phyloP scores from a whole-genome alignment of 2,888 invertebrate genomes.

The Amphipyra berbera region DNA sequence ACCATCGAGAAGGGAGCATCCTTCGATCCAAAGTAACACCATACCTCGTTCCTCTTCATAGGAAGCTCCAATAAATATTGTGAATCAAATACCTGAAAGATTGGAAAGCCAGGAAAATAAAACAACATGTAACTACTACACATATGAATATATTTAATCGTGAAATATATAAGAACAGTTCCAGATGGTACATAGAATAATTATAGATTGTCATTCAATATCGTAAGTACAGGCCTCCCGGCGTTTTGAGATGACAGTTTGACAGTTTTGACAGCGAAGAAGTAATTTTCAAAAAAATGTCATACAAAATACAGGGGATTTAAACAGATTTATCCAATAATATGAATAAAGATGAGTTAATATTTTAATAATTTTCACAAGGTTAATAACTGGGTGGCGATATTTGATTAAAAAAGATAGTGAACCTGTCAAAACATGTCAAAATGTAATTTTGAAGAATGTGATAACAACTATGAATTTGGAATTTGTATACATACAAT shows the following conservation, averaged over 20 bases:
- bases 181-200: conserved; percentile 66
- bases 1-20: no score
- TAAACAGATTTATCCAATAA: neutral
- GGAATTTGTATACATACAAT: conserved; percentile 30
- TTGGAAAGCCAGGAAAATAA: conserved; percentile 61
- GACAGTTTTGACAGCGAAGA: conserved; percentile 34
- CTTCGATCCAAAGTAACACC: no score
- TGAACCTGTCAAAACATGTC: conserved; percentile 30
- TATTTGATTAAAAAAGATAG: neutral
- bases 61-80: no score
- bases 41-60: no score
- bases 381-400: no score
- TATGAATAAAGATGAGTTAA: no score
- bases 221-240: conserved; percentile 61
- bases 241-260: conserved; percentile 12
- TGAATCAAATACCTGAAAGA: neutral
- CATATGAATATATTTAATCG: conserved; percentile 82
- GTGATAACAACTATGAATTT: conserved; percentile 33
- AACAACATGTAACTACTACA: conserved; percentile 76
- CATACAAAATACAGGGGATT: neutral
- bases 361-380: no score
- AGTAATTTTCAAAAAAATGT: neutral
- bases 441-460: conserved; percentile 17
- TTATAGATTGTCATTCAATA: conserved; percentile 46
- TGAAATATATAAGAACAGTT: conserved; percentile 77